Evolutionary conservation across 1,140 invertebrate species (phyloP).

Genomic region (Cardiocondyla obscurior): DNA sequence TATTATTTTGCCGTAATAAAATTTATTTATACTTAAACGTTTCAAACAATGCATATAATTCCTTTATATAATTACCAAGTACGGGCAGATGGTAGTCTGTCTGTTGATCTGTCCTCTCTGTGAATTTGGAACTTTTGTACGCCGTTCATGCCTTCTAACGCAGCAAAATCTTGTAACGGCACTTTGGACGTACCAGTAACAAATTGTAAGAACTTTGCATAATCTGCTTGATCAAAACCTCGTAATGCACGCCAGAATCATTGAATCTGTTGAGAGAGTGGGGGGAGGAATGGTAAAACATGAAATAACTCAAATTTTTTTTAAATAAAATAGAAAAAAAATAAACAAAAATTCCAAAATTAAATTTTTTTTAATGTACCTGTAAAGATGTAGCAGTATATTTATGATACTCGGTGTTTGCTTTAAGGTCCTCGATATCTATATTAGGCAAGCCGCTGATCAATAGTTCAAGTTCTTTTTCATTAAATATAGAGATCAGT

Average conservation of each 20-base stretch:
- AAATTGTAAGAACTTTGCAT: constrained; percentile 97
- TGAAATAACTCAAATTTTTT: background rate
- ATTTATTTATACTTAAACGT: background rate
- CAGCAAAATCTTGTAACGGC: constrained; percentile 96
- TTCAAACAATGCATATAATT: background rate
- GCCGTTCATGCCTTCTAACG: constrained; percentile 97
- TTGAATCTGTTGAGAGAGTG: constrained; percentile 92
- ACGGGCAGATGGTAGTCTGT: constrained; percentile 95
- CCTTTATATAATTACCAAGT: constrained; percentile 89
- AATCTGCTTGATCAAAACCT: constrained; percentile 96
- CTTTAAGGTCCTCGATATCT: constrained; percentile 96
- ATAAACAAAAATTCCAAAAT: background rate
- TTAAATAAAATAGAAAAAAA: background rate
- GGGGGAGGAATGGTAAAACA: constrained; percentile 4
- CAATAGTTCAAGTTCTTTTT: constrained; percentile 96
- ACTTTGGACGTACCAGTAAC: constrained; percentile 98
- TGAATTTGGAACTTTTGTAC: constrained; percentile 98
- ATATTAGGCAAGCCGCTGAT: constrained; percentile 96
- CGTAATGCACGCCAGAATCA: constrained; percentile 98
- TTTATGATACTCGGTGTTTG: constrained; percentile 97
- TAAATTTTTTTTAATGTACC: too few species aligned
- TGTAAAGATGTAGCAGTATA: constrained; percentile 95
- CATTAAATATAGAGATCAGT: constrained; percentile 97
- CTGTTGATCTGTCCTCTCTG: constrained; percentile 96
- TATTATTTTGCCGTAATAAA: background rate